Evolutionary conservation across 2,113 vertebrate genomes (phyloP).

Genomic region (Ptilonorhynchus violaceus): DNA sequence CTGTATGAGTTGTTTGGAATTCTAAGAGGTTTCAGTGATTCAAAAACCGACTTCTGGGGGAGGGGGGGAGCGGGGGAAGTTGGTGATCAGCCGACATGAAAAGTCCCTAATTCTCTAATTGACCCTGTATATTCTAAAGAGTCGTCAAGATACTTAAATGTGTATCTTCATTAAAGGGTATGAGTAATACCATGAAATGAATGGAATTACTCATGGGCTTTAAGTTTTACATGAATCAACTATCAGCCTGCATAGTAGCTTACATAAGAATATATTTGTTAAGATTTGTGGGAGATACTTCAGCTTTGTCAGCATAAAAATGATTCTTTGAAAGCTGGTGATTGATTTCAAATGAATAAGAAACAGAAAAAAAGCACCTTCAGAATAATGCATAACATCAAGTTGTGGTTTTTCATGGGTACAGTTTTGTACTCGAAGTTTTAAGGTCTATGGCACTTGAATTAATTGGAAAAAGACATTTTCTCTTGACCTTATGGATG

Average conservation of each 20-base stretch:
- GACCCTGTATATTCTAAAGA: not conserved
- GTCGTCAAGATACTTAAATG: not conserved
- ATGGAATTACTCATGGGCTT: constrained; percentile 17
- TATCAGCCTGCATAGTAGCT: not conserved
- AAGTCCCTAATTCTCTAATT: constrained; percentile 23
- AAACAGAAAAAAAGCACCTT: not conserved
- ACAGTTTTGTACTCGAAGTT: constrained; percentile 34
- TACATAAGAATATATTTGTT: not conserved
- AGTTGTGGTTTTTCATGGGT: constrained; percentile 12
- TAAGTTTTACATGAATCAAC: constrained; percentile 12
- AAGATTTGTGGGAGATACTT: not conserved
- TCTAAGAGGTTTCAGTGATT: not conserved
- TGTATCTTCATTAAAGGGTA: not conserved
- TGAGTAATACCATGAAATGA: constrained; percentile 17
- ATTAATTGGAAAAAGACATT: constrained; percentile 45
- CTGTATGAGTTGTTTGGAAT: not conserved
- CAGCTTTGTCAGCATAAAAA: not conserved
- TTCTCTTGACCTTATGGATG: constrained; percentile 16
- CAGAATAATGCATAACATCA: not conserved
- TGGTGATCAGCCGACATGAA: not conserved
- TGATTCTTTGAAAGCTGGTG: constrained; percentile 13
- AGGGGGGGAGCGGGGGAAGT: not conserved
- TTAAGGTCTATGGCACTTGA: constrained; percentile 24
- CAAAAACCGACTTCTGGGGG: not conserved
- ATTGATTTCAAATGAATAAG: constrained; percentile 11